Evolutionary conservation across 2,888 invertebrate genomes (phyloP).

Genomic region (Ophonus ardosiacus): DNA sequence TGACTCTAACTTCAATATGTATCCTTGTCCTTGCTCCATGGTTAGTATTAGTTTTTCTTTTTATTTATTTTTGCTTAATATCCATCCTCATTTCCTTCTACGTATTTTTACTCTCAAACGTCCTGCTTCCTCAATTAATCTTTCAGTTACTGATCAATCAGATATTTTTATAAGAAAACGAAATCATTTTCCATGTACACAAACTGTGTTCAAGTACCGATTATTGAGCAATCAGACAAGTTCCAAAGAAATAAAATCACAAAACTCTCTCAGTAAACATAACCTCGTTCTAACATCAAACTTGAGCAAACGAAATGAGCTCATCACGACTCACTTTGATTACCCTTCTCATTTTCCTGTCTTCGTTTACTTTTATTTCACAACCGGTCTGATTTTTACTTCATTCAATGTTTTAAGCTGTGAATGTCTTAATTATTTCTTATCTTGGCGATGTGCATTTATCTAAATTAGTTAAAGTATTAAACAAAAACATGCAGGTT

Average conservation of each 20-base stretch:
- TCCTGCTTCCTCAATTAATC: background rate
- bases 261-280: slow-evolving; percentile 14
- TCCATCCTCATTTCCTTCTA: too few relatives aligned
- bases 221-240: too few relatives aligned
- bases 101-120: background rate
- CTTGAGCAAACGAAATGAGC: slow-evolving; percentile 9
- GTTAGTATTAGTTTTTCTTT: too few relatives aligned
- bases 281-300: background rate
- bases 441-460: slow-evolving; percentile 52
- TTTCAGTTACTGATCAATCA: background rate
- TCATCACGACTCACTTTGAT: slow-evolving; percentile 6
- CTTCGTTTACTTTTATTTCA: slow-evolving; percentile 35
- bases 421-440: slow-evolving; percentile 56
- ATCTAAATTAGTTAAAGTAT: slow-evolving; percentile 54
- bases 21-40: too few relatives aligned
- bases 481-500: slow-evolving; percentile 41
- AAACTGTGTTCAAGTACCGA: too few relatives aligned
- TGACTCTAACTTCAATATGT: too few relatives aligned
- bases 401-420: slow-evolving; percentile 32
- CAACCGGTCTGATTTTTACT: slow-evolving; percentile 52
- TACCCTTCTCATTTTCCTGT: slow-evolving; percentile 18
- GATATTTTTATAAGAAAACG: background rate
- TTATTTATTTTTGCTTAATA: too few relatives aligned
- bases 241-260: too few relatives aligned
- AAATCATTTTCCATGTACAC: background rate